These are phyloP conservation scores for Chaitophorus viminalis DNA, from an alignment of 2,888 invertebrate genomes.

Conservation along the genomic window DNA sequence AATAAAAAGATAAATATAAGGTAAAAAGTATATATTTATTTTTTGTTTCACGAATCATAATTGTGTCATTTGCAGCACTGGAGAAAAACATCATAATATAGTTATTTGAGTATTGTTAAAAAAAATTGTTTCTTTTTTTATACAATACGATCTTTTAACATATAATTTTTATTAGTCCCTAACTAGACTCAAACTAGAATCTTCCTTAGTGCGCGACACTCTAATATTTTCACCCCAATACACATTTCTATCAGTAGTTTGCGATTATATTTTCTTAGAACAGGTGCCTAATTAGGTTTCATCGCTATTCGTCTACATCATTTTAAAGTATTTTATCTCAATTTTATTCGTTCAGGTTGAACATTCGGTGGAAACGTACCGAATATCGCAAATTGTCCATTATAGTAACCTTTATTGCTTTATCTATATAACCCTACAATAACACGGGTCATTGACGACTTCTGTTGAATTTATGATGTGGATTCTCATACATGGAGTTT, in stretches of 20 bases:
- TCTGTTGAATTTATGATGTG: too few relatives aligned
- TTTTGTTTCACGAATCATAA: too few relatives aligned
- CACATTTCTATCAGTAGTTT: not conserved
- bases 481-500: too few relatives aligned
- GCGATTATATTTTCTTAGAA: not conserved
- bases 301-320: too few relatives aligned
- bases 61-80: too few relatives aligned
- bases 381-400: too few relatives aligned
- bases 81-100: not conserved
- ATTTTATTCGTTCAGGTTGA: too few relatives aligned
- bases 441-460: too few relatives aligned
- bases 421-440: too few relatives aligned
- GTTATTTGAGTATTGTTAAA: not conserved
- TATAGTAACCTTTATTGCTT: too few relatives aligned
- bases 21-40: not conserved
- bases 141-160: not conserved
- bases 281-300: not conserved
- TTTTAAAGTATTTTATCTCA: not conserved
- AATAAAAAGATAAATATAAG: not conserved
- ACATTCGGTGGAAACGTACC: too few relatives aligned
- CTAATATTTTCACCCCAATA: not conserved
- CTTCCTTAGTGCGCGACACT: not conserved
- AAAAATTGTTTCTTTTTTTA: not conserved
- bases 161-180: too few relatives aligned
- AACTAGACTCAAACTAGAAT: not conserved